Percentiles rank a stretch among this genome's conserved stretches.
Evolutionary conservation across 2,888 invertebrate species (phyloP).

Genomic region (Caenorhabditis sulstoni): DNA sequence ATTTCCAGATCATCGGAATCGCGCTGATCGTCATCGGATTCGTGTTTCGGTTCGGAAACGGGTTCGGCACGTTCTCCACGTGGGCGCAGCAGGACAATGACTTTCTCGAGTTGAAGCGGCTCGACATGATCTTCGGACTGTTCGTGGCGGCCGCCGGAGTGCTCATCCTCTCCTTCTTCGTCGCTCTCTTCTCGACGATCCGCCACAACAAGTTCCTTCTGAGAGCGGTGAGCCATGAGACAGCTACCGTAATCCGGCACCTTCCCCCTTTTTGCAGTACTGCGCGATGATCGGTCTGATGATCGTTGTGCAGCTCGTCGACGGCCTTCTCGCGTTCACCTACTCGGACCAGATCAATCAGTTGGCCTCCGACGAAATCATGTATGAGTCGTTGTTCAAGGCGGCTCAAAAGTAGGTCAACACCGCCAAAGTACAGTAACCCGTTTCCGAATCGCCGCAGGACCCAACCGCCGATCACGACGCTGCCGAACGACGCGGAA

Average conservation of each 20-base stretch:
- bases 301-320: conserved; percentile 65
- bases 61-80: conserved; percentile 60
- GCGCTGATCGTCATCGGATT: conserved; percentile 66
- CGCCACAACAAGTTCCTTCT: conserved; percentile 58
- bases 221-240: conserved; percentile 41
- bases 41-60: conserved; percentile 63
- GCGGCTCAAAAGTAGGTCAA: conserved; percentile 38
- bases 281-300: conserved; percentile 64
- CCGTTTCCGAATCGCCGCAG: conserved; percentile 2
- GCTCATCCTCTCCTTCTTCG: conserved; percentile 59
- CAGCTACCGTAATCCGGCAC: background rate
- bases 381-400: conserved; percentile 55
- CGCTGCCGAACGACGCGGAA: conserved; percentile 45
- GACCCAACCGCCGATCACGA: conserved; percentile 12
- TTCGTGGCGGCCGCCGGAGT: conserved; percentile 64
- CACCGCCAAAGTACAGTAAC: background rate
- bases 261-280: conserved; percentile 54
- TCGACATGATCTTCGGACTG: conserved; percentile 67
- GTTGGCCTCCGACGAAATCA: conserved; percentile 58
- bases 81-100: conserved; percentile 66
- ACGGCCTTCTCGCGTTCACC: conserved; percentile 66
- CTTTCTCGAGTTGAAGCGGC: conserved; percentile 63
- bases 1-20: conserved; percentile 56
- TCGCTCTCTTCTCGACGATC: conserved; percentile 52
- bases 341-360: conserved; percentile 66